phyloP scores from a whole-genome alignment of 1,140 invertebrate genomes.

The Steinernema khuongi region DNA sequence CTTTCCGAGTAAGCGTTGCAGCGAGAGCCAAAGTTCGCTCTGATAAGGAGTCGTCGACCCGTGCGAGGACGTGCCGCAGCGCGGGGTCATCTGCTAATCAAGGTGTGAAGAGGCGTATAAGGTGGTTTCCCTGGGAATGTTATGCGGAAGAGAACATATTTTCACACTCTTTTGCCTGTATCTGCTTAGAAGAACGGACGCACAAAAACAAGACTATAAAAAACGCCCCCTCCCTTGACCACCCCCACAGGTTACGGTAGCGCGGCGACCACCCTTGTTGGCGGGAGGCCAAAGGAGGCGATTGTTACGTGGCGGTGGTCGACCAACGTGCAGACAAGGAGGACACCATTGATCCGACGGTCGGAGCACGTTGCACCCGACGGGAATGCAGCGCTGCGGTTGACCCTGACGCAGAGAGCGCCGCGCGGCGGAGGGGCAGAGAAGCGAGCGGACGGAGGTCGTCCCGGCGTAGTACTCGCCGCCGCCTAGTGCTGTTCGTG shows the following conservation, averaged over 20 bases:
- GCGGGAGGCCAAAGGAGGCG: not conserved
- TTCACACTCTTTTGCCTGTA: not conserved
- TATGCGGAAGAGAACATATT: no score
- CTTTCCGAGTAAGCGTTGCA: not conserved
- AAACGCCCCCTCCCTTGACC: no score
- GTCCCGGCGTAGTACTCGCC: not conserved
- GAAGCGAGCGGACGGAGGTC: not conserved
- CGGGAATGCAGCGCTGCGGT: not conserved
- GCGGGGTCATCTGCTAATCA: no score
- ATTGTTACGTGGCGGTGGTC: slow-evolving; percentile 10
- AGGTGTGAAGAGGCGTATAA: no score
- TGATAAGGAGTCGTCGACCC: not conserved
- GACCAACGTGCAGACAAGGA: not conserved
- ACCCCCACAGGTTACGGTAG: no score
- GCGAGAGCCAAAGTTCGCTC: not conserved
- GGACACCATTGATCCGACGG: not conserved
- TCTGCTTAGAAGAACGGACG: not conserved
- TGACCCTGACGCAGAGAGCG: not conserved
- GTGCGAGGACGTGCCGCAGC: no score
- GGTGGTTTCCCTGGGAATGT: no score
- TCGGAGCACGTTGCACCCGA: slow-evolving; percentile 1
- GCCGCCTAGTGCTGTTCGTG: slow-evolving; percentile 16
- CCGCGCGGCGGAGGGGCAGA: not conserved
- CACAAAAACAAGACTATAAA: no score
- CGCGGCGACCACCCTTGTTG: not conserved